phyloP scores from a whole-genome alignment of 37 sponge, comb jelly and placozoan genomes.

The Theonella swinhoei region DNA sequence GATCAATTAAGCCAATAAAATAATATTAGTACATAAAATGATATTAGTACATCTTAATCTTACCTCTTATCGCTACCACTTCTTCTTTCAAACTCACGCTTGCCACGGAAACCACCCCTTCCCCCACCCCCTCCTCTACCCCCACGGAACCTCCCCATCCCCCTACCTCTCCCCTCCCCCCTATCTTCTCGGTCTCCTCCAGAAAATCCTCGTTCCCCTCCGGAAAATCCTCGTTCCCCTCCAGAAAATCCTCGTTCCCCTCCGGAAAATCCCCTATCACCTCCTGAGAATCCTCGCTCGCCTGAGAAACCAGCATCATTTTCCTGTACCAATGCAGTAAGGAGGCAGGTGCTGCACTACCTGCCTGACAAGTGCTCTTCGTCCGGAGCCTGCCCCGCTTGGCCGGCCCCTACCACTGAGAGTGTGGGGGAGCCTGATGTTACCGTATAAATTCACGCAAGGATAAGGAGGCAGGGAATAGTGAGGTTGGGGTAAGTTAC shows the following conservation, averaged over 20 bases:
- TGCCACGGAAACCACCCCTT: constrained; percentile 45
- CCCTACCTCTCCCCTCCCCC: constrained; percentile 2
- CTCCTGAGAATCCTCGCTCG: not conserved
- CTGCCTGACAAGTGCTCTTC: too few relatives aligned
- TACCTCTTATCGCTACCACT: constrained; percentile 89
- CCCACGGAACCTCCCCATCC: constrained; percentile 3
- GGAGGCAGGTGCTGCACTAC: too few relatives aligned
- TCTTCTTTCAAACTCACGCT: constrained; percentile 88
- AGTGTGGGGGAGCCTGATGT: too few relatives aligned
- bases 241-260: not conserved
- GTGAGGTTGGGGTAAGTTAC: too few relatives aligned
- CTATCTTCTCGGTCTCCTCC: constrained; percentile 53
- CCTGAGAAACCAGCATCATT: not conserved
- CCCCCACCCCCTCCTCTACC: constrained; percentile 17
- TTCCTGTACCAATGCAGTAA: too few relatives aligned
- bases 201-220: not conserved
- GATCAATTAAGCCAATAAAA: too few relatives aligned
- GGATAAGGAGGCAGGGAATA: too few relatives aligned
- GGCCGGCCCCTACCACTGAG: too few relatives aligned
- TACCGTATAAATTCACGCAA: too few relatives aligned
- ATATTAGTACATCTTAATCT: too few relatives aligned
- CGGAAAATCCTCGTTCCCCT: not conserved
- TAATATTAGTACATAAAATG: too few relatives aligned
- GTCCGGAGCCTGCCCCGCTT: too few relatives aligned
- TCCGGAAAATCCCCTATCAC: not conserved